Evolutionary conservation across 2,113 vertebrate species (phyloP).

Genomic region (Urocolius indicus): DNA sequence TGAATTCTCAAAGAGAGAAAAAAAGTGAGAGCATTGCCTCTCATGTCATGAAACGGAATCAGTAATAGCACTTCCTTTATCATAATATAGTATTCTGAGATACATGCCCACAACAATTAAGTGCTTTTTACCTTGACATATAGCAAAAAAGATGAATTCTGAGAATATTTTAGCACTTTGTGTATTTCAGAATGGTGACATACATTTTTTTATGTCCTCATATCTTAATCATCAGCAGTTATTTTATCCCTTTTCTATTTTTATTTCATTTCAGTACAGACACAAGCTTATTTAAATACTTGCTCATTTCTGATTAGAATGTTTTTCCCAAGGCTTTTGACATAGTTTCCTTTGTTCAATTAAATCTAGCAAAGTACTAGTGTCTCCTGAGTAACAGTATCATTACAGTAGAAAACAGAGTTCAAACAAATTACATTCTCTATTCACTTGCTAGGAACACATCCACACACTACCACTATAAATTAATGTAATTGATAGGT

Average conservation of each 20-base stretch:
- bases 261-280: background rate
- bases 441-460: background rate
- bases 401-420: background rate
- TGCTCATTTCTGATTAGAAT: slow-evolving; percentile 22
- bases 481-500: slow-evolving; percentile 27
- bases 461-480: background rate
- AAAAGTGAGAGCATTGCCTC: background rate
- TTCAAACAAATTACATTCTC: background rate
- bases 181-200: background rate
- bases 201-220: background rate
- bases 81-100: background rate
- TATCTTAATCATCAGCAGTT: background rate
- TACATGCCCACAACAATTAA: background rate
- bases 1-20: background rate
- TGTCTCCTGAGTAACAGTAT: background rate
- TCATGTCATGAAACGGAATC: background rate
- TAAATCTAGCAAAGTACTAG: background rate
- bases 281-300: background rate
- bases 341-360: slow-evolving; percentile 18
- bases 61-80: background rate
- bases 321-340: background rate
- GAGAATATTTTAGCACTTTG: background rate
- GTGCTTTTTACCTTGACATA: background rate
- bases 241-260: background rate
- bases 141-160: background rate